Evolutionary conservation across 2,113 vertebrate species (phyloP), one percentile per base, ranked within the genome.

Genomic region (Chloropsis cyanopogon): DNA sequence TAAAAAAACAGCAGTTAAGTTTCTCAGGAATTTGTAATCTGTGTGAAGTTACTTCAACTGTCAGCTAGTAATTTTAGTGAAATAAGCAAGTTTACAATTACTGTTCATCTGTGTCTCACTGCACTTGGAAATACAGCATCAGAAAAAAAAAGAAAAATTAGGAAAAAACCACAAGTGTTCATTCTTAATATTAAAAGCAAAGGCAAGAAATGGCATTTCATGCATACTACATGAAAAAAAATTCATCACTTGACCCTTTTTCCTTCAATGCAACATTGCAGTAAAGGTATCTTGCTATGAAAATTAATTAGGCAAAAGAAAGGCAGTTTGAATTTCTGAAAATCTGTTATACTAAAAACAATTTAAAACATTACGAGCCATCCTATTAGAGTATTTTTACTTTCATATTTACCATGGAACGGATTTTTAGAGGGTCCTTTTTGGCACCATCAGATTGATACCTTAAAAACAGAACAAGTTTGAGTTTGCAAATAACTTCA

Each of bases 391-490:
- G 17, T 42, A 63, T 47, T 78, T 90, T 80, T 79, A 35, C 4
- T 65, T 82, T 57, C 11, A 6, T 93, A 96, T 97, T 98, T 97
- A 99, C 99, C 99, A 99, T 99, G 97, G 99, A 99, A 98, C 96
- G 98, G 98, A 99, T 99, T 98, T 99, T 99, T 82, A 99, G 96
- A 60, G 99, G 98, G 17, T 99, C 99, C 95, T 99, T 99, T 97
- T 99, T 99, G 72, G 98, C 99, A 91, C 99, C 99, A 97, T 99
- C 99, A 80, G 99, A 99, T 49, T 96, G 98, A 97, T 99, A 99
- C 88, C 99, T 99, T 87, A 85, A 97, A 96, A 96, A 92, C 17
- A 96, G 69, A 97, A 75, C 9, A 94, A 47, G 17, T 66, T 3
- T 75, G 61, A 69, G 47, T 64, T 80, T 37, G 35, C 47, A 63